Evolutionary conservation across 1,140 invertebrate species (phyloP), one percentile per base, ranked within the genome.

Genomic region (Zaprionus inermis): DNA sequence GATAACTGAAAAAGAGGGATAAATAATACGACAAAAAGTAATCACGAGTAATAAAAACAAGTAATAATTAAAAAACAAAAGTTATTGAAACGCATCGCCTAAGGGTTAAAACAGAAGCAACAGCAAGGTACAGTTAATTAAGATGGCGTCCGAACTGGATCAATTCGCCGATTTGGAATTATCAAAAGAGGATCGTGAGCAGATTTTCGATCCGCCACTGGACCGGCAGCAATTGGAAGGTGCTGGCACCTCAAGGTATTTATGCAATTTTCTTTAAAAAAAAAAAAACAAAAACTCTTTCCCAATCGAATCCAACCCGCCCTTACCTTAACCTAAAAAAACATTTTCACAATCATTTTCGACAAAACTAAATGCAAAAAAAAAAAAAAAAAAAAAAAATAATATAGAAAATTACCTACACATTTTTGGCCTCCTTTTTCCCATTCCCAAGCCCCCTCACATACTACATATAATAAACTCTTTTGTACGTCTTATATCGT

Each of bases 121-220:
- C 49, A 32, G 46, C 44, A 70, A 60, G 38, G 38, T 64, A 69
- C 36, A 70, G 58, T 56, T 41, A 32, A 32, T 55, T 51, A 78
- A 75, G 58, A 92, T 92, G 92, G 83, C 92, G 74, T 92, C 91
- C 67, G 91, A 92, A 88, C 76, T 92, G 77, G 92, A 92, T 82
- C 92, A 92, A 91, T 92, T 92, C 81, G 92, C 92, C 76, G 92
- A 92, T 56, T 81, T 92, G 80, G 92, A 92, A 81, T 76, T 92
- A 60, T 92, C 92, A 58, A 92, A 92, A 83, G 92, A 92, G 72
- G 92, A 92, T 91, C 91, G 92, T 24, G 92, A 92, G 83, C 92
- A 92, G 75, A 92, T 92, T 69, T 92, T 92, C 72, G 92, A 92
- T 88, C 91, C 91, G 69, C 92, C 92, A 51, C 79, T 92, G 73